Base-by-base conservation (phyloP, 1,140 invertebrate species). In the Aleiodes sp. region DNA sequence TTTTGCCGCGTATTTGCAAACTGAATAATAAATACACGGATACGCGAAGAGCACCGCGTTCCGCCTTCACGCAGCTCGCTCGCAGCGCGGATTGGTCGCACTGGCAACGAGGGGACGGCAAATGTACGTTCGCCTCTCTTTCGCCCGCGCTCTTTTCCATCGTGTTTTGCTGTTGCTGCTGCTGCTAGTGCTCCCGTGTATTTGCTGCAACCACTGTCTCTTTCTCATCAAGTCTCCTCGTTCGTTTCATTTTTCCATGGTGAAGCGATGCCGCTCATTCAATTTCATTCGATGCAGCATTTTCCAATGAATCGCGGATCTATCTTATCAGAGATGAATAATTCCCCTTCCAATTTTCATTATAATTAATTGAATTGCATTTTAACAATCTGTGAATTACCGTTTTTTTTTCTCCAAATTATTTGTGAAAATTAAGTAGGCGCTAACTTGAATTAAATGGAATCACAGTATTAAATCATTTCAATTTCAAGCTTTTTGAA, bases 1-100 rank as follows among this genome's bases (percentile, higher is more conserved):
- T 85, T 86, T 85, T 84, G 78, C 82, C 80, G 78, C 76, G 83
- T 84, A 86, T 86, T 86, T 86, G 83, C 84, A 86, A 86, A 84
- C 84, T 82, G 83, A 86, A 86, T 86, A 84, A 86, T 86, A 86
- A 86, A 85, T 85, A 84, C 79, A 77, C 80, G 76, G 73, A 78
- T 80, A 81, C 78, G 78, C 79, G 81, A 82, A 78, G 80, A 80
- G 79, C 70, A 63, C 35, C 80, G 80, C 78, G 83, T 86, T 85
- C 84, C 84, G 84, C 84, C 84, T 85, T 86, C 84, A 85, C 82
- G 83, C 83, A 85, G 82, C 77, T 82, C 78, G 79, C 77, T 76
- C 78, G 77, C 75, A 68, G 72, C 81, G 83, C 82, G 78, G 80
- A 86, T 86, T 86, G 84, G 84, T 84, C 79, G 80, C 76, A 73